phyloP scores from a whole-genome alignment of 2,797 vertebrate species.

The Onychomys leucogaster region DNA sequence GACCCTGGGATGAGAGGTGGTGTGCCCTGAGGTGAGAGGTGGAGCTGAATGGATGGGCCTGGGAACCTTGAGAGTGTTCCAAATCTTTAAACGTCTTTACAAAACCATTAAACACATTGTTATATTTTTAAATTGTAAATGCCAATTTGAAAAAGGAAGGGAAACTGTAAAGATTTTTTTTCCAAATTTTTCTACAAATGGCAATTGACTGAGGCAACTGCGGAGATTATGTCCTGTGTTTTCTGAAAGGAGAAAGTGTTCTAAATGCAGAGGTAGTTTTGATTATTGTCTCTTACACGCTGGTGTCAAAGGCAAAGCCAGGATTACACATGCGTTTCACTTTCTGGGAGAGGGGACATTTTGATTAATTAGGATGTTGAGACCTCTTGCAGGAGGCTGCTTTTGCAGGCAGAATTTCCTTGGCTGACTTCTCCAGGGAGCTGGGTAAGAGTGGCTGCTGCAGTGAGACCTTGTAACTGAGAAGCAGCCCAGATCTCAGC shows the following conservation, averaged over 20 bases:
- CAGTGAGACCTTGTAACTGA: not conserved
- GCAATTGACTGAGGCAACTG: not conserved
- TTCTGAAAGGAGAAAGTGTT: not conserved
- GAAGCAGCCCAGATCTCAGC: not conserved
- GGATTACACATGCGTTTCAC: not conserved
- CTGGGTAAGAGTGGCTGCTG: not conserved
- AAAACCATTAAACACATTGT: not conserved
- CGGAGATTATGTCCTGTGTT: not conserved
- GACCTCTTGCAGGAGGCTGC: not conserved
- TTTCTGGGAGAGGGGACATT: not conserved
- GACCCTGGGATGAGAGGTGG: too few relatives aligned
- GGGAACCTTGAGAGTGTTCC: not conserved
- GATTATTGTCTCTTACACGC: not conserved
- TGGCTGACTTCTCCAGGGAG: not conserved
- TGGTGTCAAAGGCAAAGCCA: not conserved
- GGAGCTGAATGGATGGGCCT: not conserved
- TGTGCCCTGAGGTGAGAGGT: not conserved
- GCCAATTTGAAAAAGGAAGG: not conserved
- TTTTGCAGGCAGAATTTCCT: slow-evolving; percentile 6
- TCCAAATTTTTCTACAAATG: not conserved
- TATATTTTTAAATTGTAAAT: not conserved
- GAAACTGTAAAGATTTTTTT: not conserved
- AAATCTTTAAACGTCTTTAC: not conserved
- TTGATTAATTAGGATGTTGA: slow-evolving; percentile 24
- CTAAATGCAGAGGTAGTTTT: not conserved